Conservation (phyloP, 2,113 vertebrate species). For the Seriola quinqueradiata region DNA sequence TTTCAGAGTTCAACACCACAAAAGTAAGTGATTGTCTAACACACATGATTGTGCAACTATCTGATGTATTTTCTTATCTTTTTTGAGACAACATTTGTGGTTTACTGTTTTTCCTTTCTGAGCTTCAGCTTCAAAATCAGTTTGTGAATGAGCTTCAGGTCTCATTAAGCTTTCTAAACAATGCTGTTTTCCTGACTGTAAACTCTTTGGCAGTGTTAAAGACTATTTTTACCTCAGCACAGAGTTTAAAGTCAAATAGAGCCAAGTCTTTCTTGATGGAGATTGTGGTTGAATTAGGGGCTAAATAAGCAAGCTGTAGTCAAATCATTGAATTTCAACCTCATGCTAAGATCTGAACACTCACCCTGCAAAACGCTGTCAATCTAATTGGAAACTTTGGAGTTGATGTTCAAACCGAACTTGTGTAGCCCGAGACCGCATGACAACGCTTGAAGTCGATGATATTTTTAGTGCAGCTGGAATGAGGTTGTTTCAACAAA, state of each 20-base stretch:
- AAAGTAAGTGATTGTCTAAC: constrained; percentile 18
- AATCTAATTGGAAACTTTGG: constrained; percentile 64
- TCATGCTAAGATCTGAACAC: constrained; percentile 62
- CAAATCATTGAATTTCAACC: constrained; percentile 52
- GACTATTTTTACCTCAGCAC: constrained; percentile 55
- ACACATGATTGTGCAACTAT: not conserved
- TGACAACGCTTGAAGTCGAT: constrained; percentile 52
- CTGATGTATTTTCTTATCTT: not conserved
- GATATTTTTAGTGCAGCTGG: constrained; percentile 78
- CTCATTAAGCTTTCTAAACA: constrained; percentile 44
- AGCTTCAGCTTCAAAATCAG: constrained; percentile 11
- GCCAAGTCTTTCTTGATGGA: constrained; percentile 59
- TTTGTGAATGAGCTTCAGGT: constrained; percentile 51
- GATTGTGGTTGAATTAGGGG: constrained; percentile 57
- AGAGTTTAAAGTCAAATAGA: constrained; percentile 26
- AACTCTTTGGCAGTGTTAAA: constrained; percentile 44
- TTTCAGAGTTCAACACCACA: not conserved
- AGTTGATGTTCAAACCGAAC: constrained; percentile 51
- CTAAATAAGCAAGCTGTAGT: constrained; percentile 54
- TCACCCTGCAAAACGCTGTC: constrained; percentile 53
- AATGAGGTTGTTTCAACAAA: constrained; percentile 68
- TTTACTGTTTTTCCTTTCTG: not conserved
- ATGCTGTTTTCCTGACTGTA: constrained; percentile 4
- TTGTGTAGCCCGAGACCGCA: constrained; percentile 55
- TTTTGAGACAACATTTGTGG: not conserved